A percentile compares a stretch with the other conserved stretches of the same genome.
Conservation (phyloP, 1,140 invertebrate species). For the Temnothorax curvispinosus region DNA sequence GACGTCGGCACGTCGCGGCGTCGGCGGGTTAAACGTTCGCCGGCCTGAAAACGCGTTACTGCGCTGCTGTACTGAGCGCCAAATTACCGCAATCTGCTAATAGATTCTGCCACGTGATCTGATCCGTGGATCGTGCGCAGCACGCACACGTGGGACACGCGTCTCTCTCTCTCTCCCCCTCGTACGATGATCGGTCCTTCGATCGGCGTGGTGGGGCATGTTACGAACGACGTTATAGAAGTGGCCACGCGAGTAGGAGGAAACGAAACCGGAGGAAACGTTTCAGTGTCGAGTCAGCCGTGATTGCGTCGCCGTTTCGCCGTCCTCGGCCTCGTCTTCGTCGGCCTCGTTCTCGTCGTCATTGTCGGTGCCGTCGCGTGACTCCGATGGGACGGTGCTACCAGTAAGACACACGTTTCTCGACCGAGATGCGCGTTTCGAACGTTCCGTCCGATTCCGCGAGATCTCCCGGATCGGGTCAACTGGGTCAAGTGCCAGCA, state of each 20-base stretch:
- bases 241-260: conserved; percentile 47
- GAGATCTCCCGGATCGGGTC: not conserved
- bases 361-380: not conserved
- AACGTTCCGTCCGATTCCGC: conserved; percentile 9
- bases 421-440: conserved; percentile 18
- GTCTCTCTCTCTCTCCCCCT: not conserved
- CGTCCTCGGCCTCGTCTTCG: not conserved
- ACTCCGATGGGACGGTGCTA: conserved; percentile 5
- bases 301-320: conserved; percentile 24
- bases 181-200: not conserved
- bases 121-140: conserved; percentile 50
- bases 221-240: conserved; percentile 43
- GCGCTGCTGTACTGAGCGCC: not conserved
- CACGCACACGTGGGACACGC: conserved; percentile 32
- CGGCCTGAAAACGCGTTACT: conserved; percentile 12
- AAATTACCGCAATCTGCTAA: conserved; percentile 56
- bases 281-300: conserved; percentile 36
- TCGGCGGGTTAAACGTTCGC: not conserved
- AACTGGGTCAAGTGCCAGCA: not conserved
- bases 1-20: not conserved
- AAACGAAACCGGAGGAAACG: conserved; percentile 36
- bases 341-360: not conserved
- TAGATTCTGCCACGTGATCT: conserved; percentile 56
- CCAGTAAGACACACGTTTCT: not conserved
- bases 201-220: conserved; percentile 34